These are phyloP conservation scores for Menidia menidia DNA, from an alignment of 2,797 vertebrate species.

Conservation along the genomic window DNA sequence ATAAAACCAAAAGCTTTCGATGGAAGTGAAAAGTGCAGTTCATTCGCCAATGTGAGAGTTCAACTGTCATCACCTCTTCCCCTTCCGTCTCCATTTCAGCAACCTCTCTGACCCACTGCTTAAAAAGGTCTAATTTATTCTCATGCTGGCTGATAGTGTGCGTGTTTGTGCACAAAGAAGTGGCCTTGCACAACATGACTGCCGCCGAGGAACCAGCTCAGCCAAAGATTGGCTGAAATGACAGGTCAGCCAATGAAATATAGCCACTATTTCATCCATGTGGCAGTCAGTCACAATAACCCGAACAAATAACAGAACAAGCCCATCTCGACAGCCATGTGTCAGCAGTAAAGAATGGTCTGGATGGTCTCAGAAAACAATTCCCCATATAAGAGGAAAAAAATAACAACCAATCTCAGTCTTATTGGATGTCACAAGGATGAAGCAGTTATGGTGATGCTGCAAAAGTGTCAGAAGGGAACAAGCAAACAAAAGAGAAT, in stretches of 20 bases:
- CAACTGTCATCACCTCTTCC: conserved; percentile 36
- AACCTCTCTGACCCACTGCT: conserved; percentile 13
- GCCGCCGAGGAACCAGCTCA: conserved; percentile 50
- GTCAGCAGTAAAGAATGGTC: conserved; percentile 10
- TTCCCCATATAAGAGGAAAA: background rate
- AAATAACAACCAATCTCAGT: background rate
- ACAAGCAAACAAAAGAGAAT: background rate
- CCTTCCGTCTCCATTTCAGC: conserved; percentile 13
- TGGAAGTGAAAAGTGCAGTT: conserved; percentile 18
- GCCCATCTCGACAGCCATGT: conserved; percentile 5
- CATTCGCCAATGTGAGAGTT: conserved; percentile 19
- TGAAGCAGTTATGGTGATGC: background rate
- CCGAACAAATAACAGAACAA: conserved; percentile 7
- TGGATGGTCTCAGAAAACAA: background rate
- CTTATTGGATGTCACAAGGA: background rate
- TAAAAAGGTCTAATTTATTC: conserved; percentile 53
- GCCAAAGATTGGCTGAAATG: conserved; percentile 25
- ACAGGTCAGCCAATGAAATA: conserved; percentile 64
- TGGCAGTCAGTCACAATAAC: conserved; percentile 48
- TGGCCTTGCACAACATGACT: conserved; percentile 61
- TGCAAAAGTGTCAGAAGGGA: background rate
- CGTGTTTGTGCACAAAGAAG: conserved; percentile 5
- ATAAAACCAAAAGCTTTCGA: conserved; percentile 7
- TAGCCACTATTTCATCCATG: conserved; percentile 47
- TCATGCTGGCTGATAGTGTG: conserved; percentile 24